Base-by-base conservation (phyloP, 2,888 invertebrate genomes). In the Rhogogaster chlorosoma region DNA sequence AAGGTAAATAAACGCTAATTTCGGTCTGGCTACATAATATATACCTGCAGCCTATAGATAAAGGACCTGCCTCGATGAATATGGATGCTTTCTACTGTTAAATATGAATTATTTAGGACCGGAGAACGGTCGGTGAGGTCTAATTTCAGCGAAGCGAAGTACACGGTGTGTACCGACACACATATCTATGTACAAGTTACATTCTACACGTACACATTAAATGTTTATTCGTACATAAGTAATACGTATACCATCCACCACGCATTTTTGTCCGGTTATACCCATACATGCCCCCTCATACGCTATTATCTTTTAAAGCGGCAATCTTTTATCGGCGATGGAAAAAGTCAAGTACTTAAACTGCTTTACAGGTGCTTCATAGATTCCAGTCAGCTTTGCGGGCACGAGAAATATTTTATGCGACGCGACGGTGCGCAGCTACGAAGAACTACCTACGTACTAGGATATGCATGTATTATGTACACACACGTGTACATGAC, bases 21-120 rank as follows among this genome's bases (percentile, higher is more conserved):
- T 26, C 26, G 61, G 29, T 4, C 57, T 80, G n/a, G 80, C 80
- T 61, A 45, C 57, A 32, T 78, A 53, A 77, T 77, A 32, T 78
- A 53, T 32, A 53, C 77, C 57, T 38, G 80, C 38, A 80, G 38
- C 61, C 80, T 61, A 80, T 57, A 80, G 80, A 22, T 61, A 61
- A 26, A 57, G 49, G 80, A 80, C 57, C 36, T 49, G 10, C 18
- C 80, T 38, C 57, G 36, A 78, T 80, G 80, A 80, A 80, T 80
- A 80, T 80, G 80, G 57, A 80, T 80, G 80, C 29, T 36, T 49
- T 5, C 57, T 61, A 61, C 80, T 61, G 80, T 61, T 80, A 53
- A 77, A 77, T 77, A 80, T 80, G 80, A 80, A 80, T 80, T 61
- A 80, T 80, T 80, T 80, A 80, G 80, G 80, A 80, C 61, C 26